Conservation (phyloP, 2,113 vertebrate genomes). For the Cyrtonyx montezumae region DNA sequence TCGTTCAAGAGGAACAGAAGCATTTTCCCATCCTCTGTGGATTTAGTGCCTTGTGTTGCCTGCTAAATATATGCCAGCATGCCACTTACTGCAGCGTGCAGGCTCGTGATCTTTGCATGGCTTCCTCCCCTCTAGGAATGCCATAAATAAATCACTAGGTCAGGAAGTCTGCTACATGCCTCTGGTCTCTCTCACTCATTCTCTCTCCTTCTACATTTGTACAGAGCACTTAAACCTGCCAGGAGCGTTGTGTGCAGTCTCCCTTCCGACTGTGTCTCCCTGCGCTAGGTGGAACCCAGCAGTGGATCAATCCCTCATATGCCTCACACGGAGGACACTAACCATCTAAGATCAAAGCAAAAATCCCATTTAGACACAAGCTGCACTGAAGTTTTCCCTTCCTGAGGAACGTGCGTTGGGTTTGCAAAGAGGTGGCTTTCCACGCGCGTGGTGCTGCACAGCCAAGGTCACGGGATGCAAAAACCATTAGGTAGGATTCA, state of each 20-base stretch:
- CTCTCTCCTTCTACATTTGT: background rate
- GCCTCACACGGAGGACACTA: background rate
- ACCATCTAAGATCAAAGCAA: background rate
- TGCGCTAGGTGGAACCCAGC: background rate
- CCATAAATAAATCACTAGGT: constrained; percentile 65
- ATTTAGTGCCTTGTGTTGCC: background rate
- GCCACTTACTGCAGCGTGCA: background rate
- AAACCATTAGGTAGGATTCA: background rate
- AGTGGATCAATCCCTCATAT: background rate
- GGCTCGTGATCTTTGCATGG: constrained; percentile 44
- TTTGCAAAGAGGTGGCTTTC: background rate
- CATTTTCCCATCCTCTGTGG: background rate
- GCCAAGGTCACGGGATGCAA: background rate
- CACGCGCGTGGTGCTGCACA: rapidly evolving
- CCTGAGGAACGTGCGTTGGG: background rate
- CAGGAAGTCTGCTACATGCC: constrained; percentile 25
- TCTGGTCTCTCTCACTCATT: constrained; percentile 13
- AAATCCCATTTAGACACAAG: constrained; percentile 6
- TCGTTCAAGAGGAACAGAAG: background rate
- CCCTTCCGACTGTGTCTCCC: background rate
- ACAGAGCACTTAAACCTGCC: background rate
- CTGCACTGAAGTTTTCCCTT: background rate
- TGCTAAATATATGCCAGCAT: background rate
- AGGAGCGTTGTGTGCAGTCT: background rate
- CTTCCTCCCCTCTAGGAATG: constrained; percentile 49